Base-by-base conservation (phyloP, 1,140 invertebrate species). In the Drosophila sp. region DNA sequence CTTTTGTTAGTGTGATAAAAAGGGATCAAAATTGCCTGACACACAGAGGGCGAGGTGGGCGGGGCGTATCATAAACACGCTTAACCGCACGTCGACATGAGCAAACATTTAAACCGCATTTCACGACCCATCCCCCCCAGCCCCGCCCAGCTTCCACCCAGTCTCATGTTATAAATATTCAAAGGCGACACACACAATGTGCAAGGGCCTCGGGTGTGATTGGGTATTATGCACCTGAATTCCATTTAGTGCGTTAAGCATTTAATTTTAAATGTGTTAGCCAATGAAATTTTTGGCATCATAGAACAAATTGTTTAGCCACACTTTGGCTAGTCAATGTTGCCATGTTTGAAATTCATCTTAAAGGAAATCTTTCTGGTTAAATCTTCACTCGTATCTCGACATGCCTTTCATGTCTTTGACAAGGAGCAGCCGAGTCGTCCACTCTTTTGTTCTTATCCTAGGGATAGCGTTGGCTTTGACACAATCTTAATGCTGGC, bases 61-160 rank as follows among this genome's bases (percentile, higher is more conserved):
- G 56, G 30, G 40, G 40, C 33, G 30, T 67, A 77, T 87, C 76
- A 74, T 61, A 78, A 78, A 72, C 72, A 86, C 67, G 56, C 66
- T 74, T 60, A 80, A 83, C 84, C 79, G 68, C 84, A 80, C 56
- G 63, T 64, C 84, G 79, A 89, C 80, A 78, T 70, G 64, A 72
- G 76, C 78, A 76, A 76, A 60, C 63, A 66, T 44, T 68, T 67
- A 50, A 60, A 68, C 62, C 66, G 41, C 65, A 64, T 32, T 33
- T 25, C 62, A 50, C 41, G 4, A 10, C 27, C 1, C 27, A n/a
- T 4, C 32, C 23, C 33, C 4, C n/a, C 41, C n/a, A 44, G 5
- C 58, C 1, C n/a, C 41, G n/a, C 41, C n/a, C 40, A 23, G 2
- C 0, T 4, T 5, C 4, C n/a, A 17, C 11, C 41, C 33, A 3